Evolutionary conservation across 2,113 vertebrate genomes (phyloP), one percentile per base, ranked within the genome.

Genomic region (Cyprinodon tularosa): DNA sequence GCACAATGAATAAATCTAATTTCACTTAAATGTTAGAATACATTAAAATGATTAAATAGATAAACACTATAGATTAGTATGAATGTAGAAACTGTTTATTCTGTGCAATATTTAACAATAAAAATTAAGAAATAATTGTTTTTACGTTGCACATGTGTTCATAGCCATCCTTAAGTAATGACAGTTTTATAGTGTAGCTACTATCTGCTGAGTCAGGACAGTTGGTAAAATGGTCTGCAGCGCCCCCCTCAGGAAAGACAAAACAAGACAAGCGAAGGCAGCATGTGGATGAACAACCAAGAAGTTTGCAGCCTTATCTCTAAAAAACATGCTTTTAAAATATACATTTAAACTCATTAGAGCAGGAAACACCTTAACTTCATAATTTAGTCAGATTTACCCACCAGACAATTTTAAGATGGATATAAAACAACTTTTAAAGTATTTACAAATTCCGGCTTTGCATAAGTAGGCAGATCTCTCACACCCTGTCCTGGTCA

Each of bases 221-320:
- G 1, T 39, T 72, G 85, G 65, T 57, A 83, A 40, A 87, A 72
- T 83, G 86, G 92, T 88, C 91, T 93, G 82, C 82, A 91, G 90
- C 48, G 84, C 90, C 92, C 84, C 88, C 90, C 10, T 74, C 86
- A 89, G 89, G 90, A 81, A 22, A 59, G 68, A 57, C n/a, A 22
- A 59, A 65, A 57, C n/a, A 44, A 29, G 3, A 61, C 29, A 22
- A 12, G 11, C 12, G 20, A 7, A 57, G 50, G 17, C 50, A 57
- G n/a, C 50, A 10, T 20, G 5, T 20, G n/a, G 50, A 57, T 57
- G 17, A 57, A 9, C 50, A 15, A 57, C 17, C 6, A 1, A 20
- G 50, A 57, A 57, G 17, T 20, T 15, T 50, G 48, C 14, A 50
- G 2, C 47, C 3, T 14, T 14, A 48, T 5, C 48, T 3, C 0